phyloP scores from a whole-genome alignment of 2,113 vertebrate species.

The Euleptes europaea region DNA sequence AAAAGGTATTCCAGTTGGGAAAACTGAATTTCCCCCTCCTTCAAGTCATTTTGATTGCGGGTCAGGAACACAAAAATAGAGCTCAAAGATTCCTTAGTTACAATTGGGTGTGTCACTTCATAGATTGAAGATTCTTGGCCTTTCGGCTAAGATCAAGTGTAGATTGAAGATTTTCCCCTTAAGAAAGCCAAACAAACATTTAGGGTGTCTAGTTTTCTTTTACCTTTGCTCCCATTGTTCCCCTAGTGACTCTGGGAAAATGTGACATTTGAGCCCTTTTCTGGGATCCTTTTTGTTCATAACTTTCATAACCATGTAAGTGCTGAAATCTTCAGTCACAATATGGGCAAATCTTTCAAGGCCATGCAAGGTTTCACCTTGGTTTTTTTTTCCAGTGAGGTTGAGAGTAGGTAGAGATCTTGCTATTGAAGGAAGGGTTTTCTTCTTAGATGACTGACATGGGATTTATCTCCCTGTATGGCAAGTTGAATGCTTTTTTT shows the following conservation, averaged over 20 bases:
- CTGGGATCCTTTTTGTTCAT: neutral
- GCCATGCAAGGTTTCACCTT: too few relatives aligned
- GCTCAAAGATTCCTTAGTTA: too few relatives aligned
- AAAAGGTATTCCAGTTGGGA: too few relatives aligned
- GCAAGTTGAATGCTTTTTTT: neutral
- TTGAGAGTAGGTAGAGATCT: neutral
- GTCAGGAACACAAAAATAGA: too few relatives aligned
- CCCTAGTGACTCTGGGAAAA: neutral
- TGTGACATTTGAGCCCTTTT: neutral
- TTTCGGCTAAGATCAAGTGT: too few relatives aligned
- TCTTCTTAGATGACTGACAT: neutral
- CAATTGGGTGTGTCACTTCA: too few relatives aligned
- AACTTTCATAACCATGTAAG: neutral
- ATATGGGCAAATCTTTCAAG: neutral
- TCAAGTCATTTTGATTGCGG: too few relatives aligned
- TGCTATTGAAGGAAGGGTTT: neutral
- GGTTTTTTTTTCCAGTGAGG: neutral
- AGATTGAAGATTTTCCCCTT: too few relatives aligned
- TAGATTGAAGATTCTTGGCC: too few relatives aligned
- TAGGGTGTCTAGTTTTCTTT: neutral
- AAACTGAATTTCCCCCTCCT: too few relatives aligned
- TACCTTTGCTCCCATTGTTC: neutral
- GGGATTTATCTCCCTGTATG: slow-evolving; percentile 34
- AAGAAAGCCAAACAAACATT: too few relatives aligned
- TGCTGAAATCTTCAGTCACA: neutral